Base-by-base conservation (phyloP, 2,113 vertebrate species). In the Glaucidium brasilianum region DNA sequence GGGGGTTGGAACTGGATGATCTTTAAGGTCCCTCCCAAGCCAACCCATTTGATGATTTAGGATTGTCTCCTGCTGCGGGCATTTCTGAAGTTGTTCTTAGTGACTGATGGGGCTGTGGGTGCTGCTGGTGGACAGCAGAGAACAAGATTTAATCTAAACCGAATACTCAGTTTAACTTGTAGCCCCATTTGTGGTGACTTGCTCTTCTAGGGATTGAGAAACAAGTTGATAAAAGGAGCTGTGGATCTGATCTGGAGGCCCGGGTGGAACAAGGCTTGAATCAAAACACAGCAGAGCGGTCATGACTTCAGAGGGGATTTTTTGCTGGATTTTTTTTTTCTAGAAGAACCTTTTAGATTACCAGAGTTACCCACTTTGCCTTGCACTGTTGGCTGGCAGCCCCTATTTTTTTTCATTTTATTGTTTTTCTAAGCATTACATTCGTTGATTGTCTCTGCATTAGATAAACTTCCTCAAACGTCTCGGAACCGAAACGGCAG, bases 401-500 rank as follows among this genome's bases (percentile, higher is more conserved):
- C 12, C 15, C 11, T 14, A 12, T 35, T 47, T 78, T 68, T 77
- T 82, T 41, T 43, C 35, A 50, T 45, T 53, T 26, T 20, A 3
- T 45, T 86, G 58, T 45, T 81, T 62, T 49, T 39, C n/a, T 37
- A 10, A 62, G 43, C 47, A 27, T 16, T 10, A 34, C 1, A 1
- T 67, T 69, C 49, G 37, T 50, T 45, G 47, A 13, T 77, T 62
- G 71, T 66, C 30, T 68, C 52, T 4, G 2, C 6, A 2, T 56
- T 39, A 58, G 25, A 62, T 30, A 34, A 34, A 15, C 23, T 52
- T 59, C n/a, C 6, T 26, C 32, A 37, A 35, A 2, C 78, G 14
- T 69, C 69, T 73, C 5, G 0, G 60, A 55, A 5, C 37, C 6
- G 2, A 85, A 73, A 15, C 8, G 0, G 0, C 25, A 55, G 45